Evolutionary conservation across 2,797 vertebrate species (phyloP).

Genomic region (Decapterus maruadsi): DNA sequence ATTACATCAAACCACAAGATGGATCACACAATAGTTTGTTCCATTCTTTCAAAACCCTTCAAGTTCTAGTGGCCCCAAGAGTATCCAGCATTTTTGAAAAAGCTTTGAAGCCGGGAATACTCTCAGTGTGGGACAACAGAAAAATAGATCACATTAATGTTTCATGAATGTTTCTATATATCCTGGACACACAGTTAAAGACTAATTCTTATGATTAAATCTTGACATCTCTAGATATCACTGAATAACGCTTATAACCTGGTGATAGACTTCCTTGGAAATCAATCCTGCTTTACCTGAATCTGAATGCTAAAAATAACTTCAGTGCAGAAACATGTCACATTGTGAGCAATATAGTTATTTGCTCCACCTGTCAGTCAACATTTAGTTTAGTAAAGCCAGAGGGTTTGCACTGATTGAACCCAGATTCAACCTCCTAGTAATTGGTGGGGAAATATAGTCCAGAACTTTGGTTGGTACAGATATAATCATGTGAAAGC

Average conservation of each 20-base stretch:
- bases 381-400: neutral
- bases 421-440: no score
- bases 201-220: neutral
- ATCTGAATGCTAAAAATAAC: neutral
- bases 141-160: neutral
- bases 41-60: conserved; percentile 8
- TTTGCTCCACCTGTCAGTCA: neutral
- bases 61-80: conserved; percentile 4
- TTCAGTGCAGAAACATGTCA: neutral
- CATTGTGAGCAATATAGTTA: no score
- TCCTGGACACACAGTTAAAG: neutral
- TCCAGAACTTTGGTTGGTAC: no score
- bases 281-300: neutral
- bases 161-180: neutral
- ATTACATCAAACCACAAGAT: neutral
- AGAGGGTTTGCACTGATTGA: no score
- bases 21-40: conserved; percentile 30
- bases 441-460: no score
- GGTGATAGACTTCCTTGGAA: neutral
- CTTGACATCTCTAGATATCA: neutral
- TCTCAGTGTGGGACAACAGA: neutral
- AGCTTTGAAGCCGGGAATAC: neutral
- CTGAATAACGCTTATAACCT: neutral
- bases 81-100: neutral
- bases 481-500: no score